Conservation (phyloP, 2,888 invertebrate genomes). For the Tholera decimalis region DNA sequence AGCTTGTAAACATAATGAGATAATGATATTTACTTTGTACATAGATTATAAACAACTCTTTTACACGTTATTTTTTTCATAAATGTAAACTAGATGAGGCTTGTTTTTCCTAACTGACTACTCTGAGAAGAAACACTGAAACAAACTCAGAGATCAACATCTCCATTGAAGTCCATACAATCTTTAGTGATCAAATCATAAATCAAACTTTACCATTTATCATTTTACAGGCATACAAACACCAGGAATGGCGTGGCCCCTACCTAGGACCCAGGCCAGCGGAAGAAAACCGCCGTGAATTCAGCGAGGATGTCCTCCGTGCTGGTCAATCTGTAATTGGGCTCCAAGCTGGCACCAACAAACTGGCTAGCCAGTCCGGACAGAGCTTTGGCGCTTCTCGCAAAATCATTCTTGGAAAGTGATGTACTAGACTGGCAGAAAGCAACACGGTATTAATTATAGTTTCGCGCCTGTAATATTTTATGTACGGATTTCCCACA, state of each 20-base stretch:
- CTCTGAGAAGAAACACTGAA: no score
- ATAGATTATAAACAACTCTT: no score
- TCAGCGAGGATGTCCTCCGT: slow-evolving; percentile 95
- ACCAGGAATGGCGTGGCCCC: slow-evolving; percentile 96
- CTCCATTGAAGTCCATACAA: no score
- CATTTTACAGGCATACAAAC: slow-evolving; percentile 93
- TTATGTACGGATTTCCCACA: slow-evolving; percentile 15
- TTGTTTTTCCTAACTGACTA: no score
- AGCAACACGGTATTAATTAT: slow-evolving; percentile 23
- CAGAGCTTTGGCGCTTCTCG: slow-evolving; percentile 96
- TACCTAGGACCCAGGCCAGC: slow-evolving; percentile 96
- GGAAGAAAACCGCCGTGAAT: slow-evolving; percentile 96
- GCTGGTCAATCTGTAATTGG: slow-evolving; percentile 97
- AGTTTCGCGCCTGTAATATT: slow-evolving; percentile 15
- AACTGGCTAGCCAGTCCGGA: slow-evolving; percentile 96
- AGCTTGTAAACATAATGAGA: no score
- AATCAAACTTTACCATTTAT: slow-evolving; percentile 5
- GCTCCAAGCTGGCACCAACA: slow-evolving; percentile 97
- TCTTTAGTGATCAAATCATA: no score
- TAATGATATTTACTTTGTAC: no score
- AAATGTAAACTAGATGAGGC: no score
- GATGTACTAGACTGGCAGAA: slow-evolving; percentile 66
- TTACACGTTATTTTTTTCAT: no score
- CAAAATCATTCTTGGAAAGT: slow-evolving; percentile 96
- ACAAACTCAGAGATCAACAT: no score